A percentile compares a stretch with the other conserved stretches of the same genome.
Evolutionary conservation across 2,113 vertebrate genomes (phyloP).

Genomic region (Xerus inauris): DNA sequence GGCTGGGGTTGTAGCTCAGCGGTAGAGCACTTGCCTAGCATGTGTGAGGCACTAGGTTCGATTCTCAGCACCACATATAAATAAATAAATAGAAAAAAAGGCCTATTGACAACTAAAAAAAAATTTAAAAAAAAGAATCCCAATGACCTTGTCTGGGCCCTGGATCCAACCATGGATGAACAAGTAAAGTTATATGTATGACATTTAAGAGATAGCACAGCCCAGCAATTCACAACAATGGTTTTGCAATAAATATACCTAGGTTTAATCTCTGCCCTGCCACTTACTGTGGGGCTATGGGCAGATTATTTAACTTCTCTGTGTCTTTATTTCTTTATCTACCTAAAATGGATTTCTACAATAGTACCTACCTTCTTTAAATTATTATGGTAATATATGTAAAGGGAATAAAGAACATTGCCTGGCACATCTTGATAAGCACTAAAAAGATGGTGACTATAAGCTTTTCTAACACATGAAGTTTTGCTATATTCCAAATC

Average conservation of each 20-base stretch:
- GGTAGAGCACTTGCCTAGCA: too few species aligned
- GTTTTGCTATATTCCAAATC: background rate
- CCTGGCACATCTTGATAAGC: background rate
- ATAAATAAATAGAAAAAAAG: too few species aligned
- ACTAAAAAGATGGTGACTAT: background rate
- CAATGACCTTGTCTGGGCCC: background rate
- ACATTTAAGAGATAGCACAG: background rate
- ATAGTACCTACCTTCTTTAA: background rate
- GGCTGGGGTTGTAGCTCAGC: too few species aligned
- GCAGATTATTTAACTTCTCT: background rate
- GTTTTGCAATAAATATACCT: background rate
- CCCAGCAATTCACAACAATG: background rate
- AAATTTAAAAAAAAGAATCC: background rate
- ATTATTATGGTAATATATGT: background rate
- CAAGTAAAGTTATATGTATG: background rate
- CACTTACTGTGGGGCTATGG: background rate
- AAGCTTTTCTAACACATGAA: slow-evolving; percentile 10
- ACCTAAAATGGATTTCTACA: slow-evolving; percentile 22
- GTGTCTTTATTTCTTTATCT: slow-evolving; percentile 38
- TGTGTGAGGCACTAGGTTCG: too few species aligned
- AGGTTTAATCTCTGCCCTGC: background rate
- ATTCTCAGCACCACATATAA: too few species aligned
- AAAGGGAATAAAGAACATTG: background rate
- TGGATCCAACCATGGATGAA: background rate
- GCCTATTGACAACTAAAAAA: too few species aligned